These are phyloP conservation scores for Ips typographus DNA, from an alignment of 1,140 invertebrate genomes.

Conservation along the genomic window DNA sequence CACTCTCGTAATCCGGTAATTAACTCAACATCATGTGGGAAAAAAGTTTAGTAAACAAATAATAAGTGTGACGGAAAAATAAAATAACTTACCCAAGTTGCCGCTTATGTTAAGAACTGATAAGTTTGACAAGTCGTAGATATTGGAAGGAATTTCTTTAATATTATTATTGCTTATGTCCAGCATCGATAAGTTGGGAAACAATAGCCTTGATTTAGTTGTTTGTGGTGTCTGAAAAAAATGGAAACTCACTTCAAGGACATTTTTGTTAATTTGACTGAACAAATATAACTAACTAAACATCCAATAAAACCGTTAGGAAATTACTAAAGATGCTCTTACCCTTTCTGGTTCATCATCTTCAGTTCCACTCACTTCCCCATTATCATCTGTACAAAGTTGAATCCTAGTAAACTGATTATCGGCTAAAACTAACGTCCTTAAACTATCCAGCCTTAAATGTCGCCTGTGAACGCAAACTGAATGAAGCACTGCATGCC, in stretches of 20 bases:
- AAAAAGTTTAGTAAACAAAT: too few species aligned
- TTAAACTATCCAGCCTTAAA: conserved; percentile 73
- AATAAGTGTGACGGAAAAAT: not conserved
- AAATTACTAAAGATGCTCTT: conserved; percentile 23
- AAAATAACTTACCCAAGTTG: conserved; percentile 65
- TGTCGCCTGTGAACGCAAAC: conserved; percentile 84
- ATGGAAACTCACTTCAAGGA: conserved; percentile 4
- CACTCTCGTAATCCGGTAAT: too few species aligned
- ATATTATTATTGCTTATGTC: conserved; percentile 91
- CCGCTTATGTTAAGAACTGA: conserved; percentile 93
- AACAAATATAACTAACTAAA: not conserved
- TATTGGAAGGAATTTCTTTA: conserved; percentile 75
- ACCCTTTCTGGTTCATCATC: conserved; percentile 64
- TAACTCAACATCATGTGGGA: too few species aligned
- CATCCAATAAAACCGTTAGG: not conserved
- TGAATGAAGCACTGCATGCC: conserved; percentile 73
- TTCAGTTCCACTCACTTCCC: conserved; percentile 53
- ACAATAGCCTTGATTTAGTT: conserved; percentile 73
- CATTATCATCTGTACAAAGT: conserved; percentile 73
- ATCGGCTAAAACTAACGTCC: conserved; percentile 82
- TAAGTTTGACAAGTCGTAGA: conserved; percentile 84
- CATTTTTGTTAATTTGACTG: not conserved
- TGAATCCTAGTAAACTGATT: conserved; percentile 80
- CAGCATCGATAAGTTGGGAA: conserved; percentile 92
- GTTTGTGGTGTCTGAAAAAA: conserved; percentile 42